Evolutionary conservation across 2,888 invertebrate species (phyloP).

Genomic region (Pterobdella sp.): DNA sequence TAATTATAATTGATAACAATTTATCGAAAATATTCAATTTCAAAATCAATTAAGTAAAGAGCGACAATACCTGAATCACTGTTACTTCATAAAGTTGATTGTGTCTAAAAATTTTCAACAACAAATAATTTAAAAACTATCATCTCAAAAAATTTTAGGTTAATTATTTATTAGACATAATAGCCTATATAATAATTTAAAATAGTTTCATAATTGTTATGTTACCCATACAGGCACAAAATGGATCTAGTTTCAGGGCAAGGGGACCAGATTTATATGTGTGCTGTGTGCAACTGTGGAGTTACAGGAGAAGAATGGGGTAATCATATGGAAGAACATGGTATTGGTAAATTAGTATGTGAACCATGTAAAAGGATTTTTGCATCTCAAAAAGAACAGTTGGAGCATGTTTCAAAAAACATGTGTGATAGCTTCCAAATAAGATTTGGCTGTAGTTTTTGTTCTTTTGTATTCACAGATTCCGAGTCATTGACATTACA

Average conservation of each 20-base stretch:
- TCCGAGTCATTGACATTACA: not conserved
- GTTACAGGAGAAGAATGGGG: not conserved
- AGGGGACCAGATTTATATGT: not conserved
- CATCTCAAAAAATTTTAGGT: too few species aligned
- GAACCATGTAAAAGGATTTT: not conserved
- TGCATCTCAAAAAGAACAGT: not conserved
- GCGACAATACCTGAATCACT: too few species aligned
- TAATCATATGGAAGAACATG: constrained; percentile 7
- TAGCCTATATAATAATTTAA: too few species aligned
- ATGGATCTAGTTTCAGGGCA: not conserved
- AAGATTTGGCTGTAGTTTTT: not conserved
- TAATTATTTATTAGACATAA: too few species aligned
- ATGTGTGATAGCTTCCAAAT: not conserved
- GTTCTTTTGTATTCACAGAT: constrained; percentile 1
- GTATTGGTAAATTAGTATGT: not conserved
- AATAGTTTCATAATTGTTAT: too few species aligned
- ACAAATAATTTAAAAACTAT: too few species aligned
- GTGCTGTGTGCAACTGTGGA: constrained; percentile 5
- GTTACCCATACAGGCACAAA: too few species aligned
- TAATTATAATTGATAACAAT: too few species aligned
- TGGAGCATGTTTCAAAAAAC: not conserved
- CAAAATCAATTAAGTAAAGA: too few species aligned
- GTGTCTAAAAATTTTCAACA: too few species aligned
- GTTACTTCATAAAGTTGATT: too few species aligned
- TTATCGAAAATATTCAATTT: too few species aligned